Percentiles rank a stretch among this genome's conserved stretches.
Evolutionary conservation across 2,797 vertebrate species (phyloP).

Genomic region (Trematomus bernacchii): DNA sequence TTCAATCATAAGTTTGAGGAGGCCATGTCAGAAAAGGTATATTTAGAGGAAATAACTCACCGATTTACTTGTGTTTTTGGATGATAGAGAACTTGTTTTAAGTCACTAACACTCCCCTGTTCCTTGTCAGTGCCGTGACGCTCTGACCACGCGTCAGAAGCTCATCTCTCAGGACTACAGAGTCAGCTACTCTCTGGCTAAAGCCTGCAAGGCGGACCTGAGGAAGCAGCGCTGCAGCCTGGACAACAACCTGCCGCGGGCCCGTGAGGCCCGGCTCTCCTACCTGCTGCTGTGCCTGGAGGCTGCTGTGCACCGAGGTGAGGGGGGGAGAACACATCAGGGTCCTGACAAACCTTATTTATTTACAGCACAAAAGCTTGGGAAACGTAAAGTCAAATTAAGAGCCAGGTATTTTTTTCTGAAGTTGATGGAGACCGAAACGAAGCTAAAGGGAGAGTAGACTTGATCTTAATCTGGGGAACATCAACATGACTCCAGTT

Average conservation of each 20-base stretch:
- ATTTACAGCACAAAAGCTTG: neutral
- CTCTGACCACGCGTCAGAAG: slow-evolving; percentile 95
- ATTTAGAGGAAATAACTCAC: neutral
- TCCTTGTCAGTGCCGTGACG: slow-evolving; percentile 89
- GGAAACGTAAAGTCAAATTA: neutral
- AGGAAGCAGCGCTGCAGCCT: slow-evolving; percentile 94
- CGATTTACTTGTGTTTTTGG: neutral
- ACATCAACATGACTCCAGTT: neutral
- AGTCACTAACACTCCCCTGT: neutral
- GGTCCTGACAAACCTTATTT: neutral
- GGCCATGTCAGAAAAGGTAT: slow-evolving; percentile 94
- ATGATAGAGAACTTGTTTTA: neutral
- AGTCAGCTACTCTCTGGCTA: slow-evolving; percentile 95
- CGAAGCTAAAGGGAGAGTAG: neutral
- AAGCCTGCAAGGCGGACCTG: slow-evolving; percentile 94
- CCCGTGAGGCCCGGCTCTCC: slow-evolving; percentile 93
- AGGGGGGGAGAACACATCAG: slow-evolving; percentile 28
- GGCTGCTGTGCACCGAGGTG: slow-evolving; percentile 94
- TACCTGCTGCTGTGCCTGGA: slow-evolving; percentile 95
- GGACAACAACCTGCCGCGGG: slow-evolving; percentile 92
- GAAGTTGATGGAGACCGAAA: slow-evolving; percentile 1
- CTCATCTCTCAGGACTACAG: slow-evolving; percentile 96
- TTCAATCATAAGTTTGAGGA: slow-evolving; percentile 99
- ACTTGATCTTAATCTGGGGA: neutral
- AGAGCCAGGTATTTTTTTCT: neutral